These are phyloP conservation scores for Amphipyra tragopoginis DNA, from an alignment of 2,888 invertebrate species.

Conservation along the genomic window DNA sequence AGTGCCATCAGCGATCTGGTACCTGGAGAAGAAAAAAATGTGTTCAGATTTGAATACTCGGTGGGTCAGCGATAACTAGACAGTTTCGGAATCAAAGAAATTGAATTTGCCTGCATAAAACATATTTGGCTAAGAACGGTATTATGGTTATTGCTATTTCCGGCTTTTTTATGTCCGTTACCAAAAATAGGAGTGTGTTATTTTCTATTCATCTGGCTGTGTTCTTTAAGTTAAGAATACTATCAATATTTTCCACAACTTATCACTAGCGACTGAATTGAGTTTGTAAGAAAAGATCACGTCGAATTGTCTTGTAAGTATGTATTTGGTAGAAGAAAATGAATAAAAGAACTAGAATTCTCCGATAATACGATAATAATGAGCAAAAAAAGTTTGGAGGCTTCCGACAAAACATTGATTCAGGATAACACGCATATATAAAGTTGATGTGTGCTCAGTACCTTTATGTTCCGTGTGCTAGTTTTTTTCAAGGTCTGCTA, in stretches of 20 bases:
- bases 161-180: too few relatives aligned
- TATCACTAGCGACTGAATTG: background rate
- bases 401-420: conserved; percentile 12
- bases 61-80: background rate
- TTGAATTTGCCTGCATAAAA: too few relatives aligned
- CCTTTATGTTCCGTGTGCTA: conserved; percentile 31
- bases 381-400: conserved; percentile 4
- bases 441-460: conserved; percentile 13
- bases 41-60: background rate
- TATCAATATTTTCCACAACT: background rate
- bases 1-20: conserved; percentile 84
- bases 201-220: too few relatives aligned
- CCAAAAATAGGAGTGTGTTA: too few relatives aligned
- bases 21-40: conserved; percentile 65
- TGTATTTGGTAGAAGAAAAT: background rate
- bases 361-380: conserved; percentile 1
- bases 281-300: background rate
- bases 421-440: conserved; percentile 8
- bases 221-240: too few relatives aligned
- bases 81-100: too few relatives aligned
- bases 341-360: background rate
- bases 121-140: too few relatives aligned
- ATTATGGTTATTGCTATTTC: too few relatives aligned
- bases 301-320: background rate
- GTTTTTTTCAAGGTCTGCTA: conserved; percentile 61